Conservation (phyloP, 2,888 invertebrate species). For the Pristionchus mayeri region DNA sequence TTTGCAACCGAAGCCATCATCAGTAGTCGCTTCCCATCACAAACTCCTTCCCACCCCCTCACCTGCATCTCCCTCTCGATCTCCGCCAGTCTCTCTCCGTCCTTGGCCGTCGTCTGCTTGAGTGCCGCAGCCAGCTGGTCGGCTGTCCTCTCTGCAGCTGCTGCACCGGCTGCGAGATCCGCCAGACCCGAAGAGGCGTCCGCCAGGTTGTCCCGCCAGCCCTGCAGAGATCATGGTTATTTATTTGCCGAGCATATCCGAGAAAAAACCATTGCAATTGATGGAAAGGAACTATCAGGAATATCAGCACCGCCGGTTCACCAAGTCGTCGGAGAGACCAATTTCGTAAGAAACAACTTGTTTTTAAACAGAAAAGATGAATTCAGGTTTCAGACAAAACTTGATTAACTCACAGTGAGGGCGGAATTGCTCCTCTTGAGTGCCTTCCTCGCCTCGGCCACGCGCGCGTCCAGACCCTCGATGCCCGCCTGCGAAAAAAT, state of each 20-base stretch:
- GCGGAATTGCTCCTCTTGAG: slow-evolving; percentile 54
- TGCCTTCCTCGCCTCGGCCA: slow-evolving; percentile 51
- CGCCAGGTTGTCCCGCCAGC: slow-evolving; percentile 59
- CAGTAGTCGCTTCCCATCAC: too few species aligned
- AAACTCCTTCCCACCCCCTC: neutral
- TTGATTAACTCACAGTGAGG: slow-evolving; percentile 51
- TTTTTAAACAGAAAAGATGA: neutral
- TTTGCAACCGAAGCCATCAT: too few species aligned
- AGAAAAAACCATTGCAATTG: too few species aligned
- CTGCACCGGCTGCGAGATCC: slow-evolving; percentile 55
- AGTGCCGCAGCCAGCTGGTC: slow-evolving; percentile 47
- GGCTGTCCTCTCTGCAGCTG: slow-evolving; percentile 52
- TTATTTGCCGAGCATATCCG: too few species aligned
- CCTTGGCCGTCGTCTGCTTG: slow-evolving; percentile 7
- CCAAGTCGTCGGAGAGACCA: too few species aligned
- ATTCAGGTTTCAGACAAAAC: neutral
- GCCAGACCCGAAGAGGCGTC: slow-evolving; percentile 61
- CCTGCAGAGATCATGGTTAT: slow-evolving; percentile 3
- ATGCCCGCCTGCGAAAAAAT: slow-evolving; percentile 51
- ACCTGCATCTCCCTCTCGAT: slow-evolving; percentile 18
- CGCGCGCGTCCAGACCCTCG: neutral
- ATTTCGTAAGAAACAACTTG: too few species aligned
- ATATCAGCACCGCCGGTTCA: too few species aligned
- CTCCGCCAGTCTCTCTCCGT: slow-evolving; percentile 5
- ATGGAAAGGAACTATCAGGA: too few species aligned